These are phyloP conservation scores for Octomys mimax DNA, from an alignment of 2,797 vertebrate genomes.

Conservation along the genomic window DNA sequence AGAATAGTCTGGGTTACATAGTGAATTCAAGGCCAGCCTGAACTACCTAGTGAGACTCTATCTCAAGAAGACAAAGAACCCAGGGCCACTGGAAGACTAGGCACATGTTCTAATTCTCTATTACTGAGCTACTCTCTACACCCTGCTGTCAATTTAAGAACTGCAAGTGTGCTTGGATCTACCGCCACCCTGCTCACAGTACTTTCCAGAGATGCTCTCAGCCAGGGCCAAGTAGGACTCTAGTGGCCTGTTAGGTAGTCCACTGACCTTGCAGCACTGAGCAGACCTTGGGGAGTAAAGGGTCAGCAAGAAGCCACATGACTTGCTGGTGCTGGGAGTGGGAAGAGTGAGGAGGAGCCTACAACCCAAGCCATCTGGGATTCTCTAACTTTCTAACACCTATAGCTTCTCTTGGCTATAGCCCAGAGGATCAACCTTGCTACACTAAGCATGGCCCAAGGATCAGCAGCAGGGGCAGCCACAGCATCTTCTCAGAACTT, in stretches of 20 bases:
- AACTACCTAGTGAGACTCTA: neutral
- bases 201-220: neutral
- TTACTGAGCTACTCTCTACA: neutral
- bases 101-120: neutral
- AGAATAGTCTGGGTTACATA: neutral
- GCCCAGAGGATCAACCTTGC: neutral
- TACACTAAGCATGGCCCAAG: neutral
- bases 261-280: neutral
- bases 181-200: neutral
- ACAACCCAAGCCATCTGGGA: neutral
- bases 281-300: neutral
- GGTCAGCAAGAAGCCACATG: neutral
- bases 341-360: neutral
- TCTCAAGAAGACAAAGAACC: neutral
- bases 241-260: neutral
- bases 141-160: neutral
- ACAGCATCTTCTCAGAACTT: neutral
- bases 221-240: neutral
- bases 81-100: neutral
- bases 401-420: neutral
- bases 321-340: neutral
- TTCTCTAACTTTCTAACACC: neutral
- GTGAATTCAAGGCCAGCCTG: neutral
- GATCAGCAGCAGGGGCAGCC: fast-evolving
- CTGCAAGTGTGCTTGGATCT: neutral